These are phyloP conservation scores for Spheniscus humboldti DNA, from an alignment of 2,797 vertebrate species.

Conservation along the genomic window DNA sequence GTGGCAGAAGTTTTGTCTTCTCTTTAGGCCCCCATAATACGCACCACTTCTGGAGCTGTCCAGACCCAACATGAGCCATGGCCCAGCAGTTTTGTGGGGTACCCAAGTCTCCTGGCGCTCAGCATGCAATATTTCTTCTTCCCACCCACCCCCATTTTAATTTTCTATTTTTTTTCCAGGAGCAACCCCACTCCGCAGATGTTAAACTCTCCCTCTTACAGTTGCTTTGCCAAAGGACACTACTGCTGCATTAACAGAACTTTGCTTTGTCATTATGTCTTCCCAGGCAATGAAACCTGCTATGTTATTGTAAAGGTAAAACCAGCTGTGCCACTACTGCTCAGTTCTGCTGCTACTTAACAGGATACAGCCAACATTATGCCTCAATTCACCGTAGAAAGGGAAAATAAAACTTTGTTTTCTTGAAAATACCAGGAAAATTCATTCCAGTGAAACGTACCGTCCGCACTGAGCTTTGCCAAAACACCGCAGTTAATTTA, in stretches of 20 bases:
- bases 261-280: neutral
- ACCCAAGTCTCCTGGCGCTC: neutral
- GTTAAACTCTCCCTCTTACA: neutral
- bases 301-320: neutral
- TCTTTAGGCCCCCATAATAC: neutral
- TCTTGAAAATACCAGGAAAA: neutral
- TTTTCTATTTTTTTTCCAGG: neutral
- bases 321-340: neutral
- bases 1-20: neutral
- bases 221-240: neutral
- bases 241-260: neutral
- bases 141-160: neutral
- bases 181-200: neutral
- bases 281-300: neutral
- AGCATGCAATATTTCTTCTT: neutral
- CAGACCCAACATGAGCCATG: neutral
- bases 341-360: neutral
- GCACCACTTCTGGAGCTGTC: accelerated
- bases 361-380: neutral
- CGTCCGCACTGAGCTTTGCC: neutral
- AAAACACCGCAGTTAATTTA: neutral
- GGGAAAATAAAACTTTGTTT: neutral
- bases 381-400: neutral
- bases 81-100: neutral
- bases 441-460: neutral